These are phyloP conservation scores for Globodera ellingtonae DNA, from an alignment of 1,140 invertebrate genomes.

Conservation along the genomic window DNA sequence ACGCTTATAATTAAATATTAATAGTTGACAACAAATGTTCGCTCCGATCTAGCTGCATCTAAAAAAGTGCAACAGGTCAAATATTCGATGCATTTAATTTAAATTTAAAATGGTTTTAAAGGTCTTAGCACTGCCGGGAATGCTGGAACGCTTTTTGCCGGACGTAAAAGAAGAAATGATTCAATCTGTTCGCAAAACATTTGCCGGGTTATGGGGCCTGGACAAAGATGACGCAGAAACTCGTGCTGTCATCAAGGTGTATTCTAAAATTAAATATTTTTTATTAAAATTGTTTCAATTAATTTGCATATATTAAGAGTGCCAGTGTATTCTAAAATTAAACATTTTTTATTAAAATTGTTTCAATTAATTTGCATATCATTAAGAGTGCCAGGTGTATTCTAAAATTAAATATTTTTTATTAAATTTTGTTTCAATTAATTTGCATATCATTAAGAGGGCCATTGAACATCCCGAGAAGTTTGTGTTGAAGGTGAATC, in stretches of 20 bases:
- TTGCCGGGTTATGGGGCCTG: constrained; percentile 85
- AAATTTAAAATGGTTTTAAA: constrained; percentile 7
- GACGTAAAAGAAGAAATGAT: constrained; percentile 49
- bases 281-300: background rate
- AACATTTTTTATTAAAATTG: background rate
- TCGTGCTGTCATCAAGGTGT: constrained; percentile 42
- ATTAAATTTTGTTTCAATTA: background rate
- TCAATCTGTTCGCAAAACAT: constrained; percentile 75
- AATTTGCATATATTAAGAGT: constrained; percentile 68
- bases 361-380: no score
- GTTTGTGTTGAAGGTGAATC: constrained; percentile 93
- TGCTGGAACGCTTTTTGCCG: constrained; percentile 74
- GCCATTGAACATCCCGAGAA: constrained; percentile 79
- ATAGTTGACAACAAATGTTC: constrained; percentile 76
- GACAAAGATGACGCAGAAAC: constrained; percentile 69
- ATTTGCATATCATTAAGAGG: constrained; percentile 69
- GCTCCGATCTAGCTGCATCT: constrained; percentile 73
- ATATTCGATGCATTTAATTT: background rate
- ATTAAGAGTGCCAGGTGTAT: constrained; percentile 5
- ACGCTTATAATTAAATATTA: background rate
- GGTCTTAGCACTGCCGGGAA: constrained; percentile 69
- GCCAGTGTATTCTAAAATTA: constrained; percentile 67
- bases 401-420: background rate
- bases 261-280: background rate
- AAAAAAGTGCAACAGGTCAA: constrained; percentile 70